Evolutionary conservation across 2,113 vertebrate genomes (phyloP).

Genomic region (Labeo rohita): DNA sequence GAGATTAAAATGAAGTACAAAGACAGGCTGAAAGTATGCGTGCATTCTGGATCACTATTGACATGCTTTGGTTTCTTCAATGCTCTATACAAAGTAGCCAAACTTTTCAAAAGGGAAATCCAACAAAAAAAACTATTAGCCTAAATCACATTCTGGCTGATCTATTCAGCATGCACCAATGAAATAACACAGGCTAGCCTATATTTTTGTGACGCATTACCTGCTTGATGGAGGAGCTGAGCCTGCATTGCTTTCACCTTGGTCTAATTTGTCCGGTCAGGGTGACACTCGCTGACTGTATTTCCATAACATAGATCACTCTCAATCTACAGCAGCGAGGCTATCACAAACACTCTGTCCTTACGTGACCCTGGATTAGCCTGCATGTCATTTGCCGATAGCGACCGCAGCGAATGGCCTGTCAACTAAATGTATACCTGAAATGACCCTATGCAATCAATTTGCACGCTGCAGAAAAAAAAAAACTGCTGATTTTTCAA

Average conservation of each 20-base stretch:
- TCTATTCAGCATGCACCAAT: conserved; percentile 19
- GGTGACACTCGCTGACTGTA: conserved; percentile 36
- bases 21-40: conserved; percentile 48
- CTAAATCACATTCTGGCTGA: background rate
- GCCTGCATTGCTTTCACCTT: conserved; percentile 43
- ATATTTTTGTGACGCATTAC: conserved; percentile 21
- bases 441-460: conserved; percentile 11
- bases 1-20: conserved; percentile 66
- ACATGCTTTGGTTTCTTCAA: background rate
- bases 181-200: conserved; percentile 14
- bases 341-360: conserved; percentile 26
- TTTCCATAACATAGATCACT: conserved; percentile 36
- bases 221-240: conserved; percentile 31
- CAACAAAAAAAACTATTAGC: background rate
- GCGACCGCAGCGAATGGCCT: background rate
- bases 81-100: background rate
- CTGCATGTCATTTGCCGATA: conserved; percentile 6
- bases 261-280: conserved; percentile 27
- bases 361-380: conserved; percentile 25
- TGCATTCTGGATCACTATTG: background rate
- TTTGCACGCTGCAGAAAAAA: conserved; percentile 11
- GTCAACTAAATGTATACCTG: conserved; percentile 7
- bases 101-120: background rate
- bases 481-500: conserved; percentile 21
- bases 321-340: background rate